phyloP scores from a whole-genome alignment of 2,797 vertebrate species.

The Cryptoprocta ferox region DNA sequence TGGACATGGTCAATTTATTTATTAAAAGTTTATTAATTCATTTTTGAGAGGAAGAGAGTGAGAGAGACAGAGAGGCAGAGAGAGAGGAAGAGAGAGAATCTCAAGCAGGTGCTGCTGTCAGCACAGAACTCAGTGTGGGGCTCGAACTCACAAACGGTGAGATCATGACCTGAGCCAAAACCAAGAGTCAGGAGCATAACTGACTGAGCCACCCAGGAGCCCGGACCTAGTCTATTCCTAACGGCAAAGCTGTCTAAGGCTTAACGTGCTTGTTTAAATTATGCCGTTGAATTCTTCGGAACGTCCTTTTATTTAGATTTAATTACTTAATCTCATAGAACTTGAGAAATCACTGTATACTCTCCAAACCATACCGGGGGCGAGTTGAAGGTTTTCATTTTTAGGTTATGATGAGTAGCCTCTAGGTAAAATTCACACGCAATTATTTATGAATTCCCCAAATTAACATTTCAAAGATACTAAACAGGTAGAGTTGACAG shows the following conservation, averaged over 20 bases:
- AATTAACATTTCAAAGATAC: background rate
- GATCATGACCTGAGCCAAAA: too few relatives aligned
- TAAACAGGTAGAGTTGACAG: background rate
- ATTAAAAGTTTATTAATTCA: too few relatives aligned
- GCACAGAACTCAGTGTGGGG: too few relatives aligned
- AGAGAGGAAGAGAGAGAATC: too few relatives aligned
- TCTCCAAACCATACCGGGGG: background rate
- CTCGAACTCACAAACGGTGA: too few relatives aligned
- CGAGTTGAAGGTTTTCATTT: background rate
- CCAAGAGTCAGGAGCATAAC: too few relatives aligned
- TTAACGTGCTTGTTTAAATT: background rate
- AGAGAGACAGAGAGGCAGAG: too few relatives aligned
- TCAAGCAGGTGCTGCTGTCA: too few relatives aligned
- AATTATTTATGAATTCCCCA: background rate
- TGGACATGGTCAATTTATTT: background rate
- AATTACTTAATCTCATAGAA: background rate
- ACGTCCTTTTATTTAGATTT: background rate
- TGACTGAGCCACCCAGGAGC: too few relatives aligned
- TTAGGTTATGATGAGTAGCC: background rate
- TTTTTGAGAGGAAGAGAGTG: too few relatives aligned
- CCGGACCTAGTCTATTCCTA: background rate
- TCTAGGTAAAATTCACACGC: background rate
- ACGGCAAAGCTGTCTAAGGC: background rate
- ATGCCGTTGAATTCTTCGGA: background rate
- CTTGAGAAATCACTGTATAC: background rate